Percentiles rank a stretch among this genome's conserved stretches.
Conservation (phyloP, 2,797 vertebrate genomes). For the Falco naumanni region DNA sequence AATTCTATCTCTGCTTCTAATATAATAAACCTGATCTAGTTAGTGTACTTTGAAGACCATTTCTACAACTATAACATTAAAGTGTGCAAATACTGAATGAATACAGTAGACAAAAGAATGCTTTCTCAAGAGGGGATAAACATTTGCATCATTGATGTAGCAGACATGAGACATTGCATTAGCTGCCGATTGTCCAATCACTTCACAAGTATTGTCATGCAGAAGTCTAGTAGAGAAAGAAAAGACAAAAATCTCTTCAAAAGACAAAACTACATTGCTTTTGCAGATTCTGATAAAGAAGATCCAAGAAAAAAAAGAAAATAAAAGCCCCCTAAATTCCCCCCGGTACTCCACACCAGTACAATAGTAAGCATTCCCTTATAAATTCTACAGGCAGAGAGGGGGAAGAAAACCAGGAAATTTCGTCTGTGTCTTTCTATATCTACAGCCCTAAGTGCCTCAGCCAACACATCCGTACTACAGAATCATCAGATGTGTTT, state of each 20-base stretch:
- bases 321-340: too few species aligned
- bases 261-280: background rate
- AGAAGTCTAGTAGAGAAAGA: background rate
- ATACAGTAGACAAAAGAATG: background rate
- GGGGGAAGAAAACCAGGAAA: background rate
- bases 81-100: background rate
- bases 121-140: background rate
- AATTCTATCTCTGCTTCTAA: background rate
- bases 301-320: background rate
- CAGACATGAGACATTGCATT: background rate
- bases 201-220: background rate
- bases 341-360: background rate
- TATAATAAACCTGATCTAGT: background rate
- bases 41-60: background rate
- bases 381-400: background rate
- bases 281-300: background rate
- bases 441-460: background rate
- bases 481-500: background rate
- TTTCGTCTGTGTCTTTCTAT: background rate
- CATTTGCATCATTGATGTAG: background rate
- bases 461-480: background rate
- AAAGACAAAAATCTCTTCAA: background rate
- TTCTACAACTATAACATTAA: background rate
- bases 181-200: background rate
- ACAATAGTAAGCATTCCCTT: background rate